These are phyloP conservation scores for Drosophila paranaensis DNA, from an alignment of 2,888 invertebrate genomes.

Conservation along the genomic window DNA sequence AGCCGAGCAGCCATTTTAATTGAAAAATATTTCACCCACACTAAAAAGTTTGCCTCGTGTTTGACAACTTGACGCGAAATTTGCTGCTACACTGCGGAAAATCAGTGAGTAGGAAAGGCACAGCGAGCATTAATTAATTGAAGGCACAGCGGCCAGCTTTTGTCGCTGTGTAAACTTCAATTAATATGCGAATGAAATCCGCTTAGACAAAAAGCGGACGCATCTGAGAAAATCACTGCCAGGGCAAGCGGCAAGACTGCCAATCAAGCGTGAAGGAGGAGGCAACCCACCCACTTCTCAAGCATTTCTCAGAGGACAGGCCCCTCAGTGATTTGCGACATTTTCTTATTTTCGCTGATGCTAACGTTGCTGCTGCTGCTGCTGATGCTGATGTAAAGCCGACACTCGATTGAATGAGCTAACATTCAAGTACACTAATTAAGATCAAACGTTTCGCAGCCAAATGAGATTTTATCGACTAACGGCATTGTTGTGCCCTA, in stretches of 20 bases:
- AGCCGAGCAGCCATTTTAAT: constrained; percentile 70
- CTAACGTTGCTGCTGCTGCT: constrained; percentile 9
- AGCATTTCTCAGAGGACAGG: not conserved
- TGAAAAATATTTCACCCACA: constrained; percentile 72
- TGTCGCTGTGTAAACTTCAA: constrained; percentile 73
- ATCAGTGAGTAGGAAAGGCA: constrained; percentile 4
- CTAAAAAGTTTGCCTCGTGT: constrained; percentile 53
- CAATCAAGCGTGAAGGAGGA: constrained; percentile 56
- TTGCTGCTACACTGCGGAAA: constrained; percentile 37
- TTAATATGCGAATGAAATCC: constrained; percentile 78
- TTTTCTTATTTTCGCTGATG: constrained; percentile 75
- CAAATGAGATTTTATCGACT: constrained; percentile 69
- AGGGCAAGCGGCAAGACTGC: constrained; percentile 45
- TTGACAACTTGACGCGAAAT: constrained; percentile 65
- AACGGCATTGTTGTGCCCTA: constrained; percentile 57
- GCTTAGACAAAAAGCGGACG: constrained; percentile 63
- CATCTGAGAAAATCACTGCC: constrained; percentile 27
- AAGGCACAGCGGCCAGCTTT: constrained; percentile 35
- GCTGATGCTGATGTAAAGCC: constrained; percentile 68
- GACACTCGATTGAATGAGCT: constrained; percentile 60
- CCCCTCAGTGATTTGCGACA: constrained; percentile 70
- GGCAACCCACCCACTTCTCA: not conserved
- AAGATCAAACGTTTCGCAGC: constrained; percentile 73
- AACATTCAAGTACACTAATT: constrained; percentile 76
- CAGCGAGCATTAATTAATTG: constrained; percentile 52